A percentile compares a stretch with the other conserved stretches of the same genome.
Conservation (phyloP, 2,797 vertebrate genomes). For the Xenentodon cancila region DNA sequence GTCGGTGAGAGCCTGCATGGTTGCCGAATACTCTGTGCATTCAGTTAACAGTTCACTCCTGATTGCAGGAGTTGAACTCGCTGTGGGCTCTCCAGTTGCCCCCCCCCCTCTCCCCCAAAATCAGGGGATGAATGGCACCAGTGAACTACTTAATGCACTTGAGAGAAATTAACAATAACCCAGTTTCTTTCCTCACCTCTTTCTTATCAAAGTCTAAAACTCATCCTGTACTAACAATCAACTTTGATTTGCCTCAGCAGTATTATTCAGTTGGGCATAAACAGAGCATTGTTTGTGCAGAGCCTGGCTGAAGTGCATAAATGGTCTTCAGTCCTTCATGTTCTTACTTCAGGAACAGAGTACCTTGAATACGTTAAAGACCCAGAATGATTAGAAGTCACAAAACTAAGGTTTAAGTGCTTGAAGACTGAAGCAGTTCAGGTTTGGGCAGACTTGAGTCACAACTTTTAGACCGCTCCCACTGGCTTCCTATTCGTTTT, state of each 20-base stretch:
- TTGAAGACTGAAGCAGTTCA: too few relatives aligned
- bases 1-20: slow-evolving; percentile 19
- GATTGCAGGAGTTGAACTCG: slow-evolving; percentile 9
- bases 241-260: slow-evolving; percentile 12
- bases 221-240: slow-evolving; percentile 4
- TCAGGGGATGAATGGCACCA: slow-evolving; percentile 1
- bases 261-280: slow-evolving; percentile 1
- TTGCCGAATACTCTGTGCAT: slow-evolving; percentile 38
- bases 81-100: neutral
- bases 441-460: neutral
- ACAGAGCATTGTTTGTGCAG: neutral
- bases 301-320: neutral
- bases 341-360: too few relatives aligned
- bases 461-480: neutral
- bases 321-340: too few relatives aligned
- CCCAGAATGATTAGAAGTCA: too few relatives aligned
- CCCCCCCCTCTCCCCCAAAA: too few relatives aligned
- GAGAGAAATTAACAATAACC: slow-evolving; percentile 15
- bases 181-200: neutral
- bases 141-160: neutral
- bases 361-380: too few relatives aligned
- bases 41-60: slow-evolving; percentile 20
- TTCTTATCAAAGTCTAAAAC: slow-evolving; percentile 31
- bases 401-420: too few relatives aligned
- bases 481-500: neutral